phyloP scores from a whole-genome alignment of 2,113 vertebrate genomes.

The Gnathonemus echidnorhynchus region DNA sequence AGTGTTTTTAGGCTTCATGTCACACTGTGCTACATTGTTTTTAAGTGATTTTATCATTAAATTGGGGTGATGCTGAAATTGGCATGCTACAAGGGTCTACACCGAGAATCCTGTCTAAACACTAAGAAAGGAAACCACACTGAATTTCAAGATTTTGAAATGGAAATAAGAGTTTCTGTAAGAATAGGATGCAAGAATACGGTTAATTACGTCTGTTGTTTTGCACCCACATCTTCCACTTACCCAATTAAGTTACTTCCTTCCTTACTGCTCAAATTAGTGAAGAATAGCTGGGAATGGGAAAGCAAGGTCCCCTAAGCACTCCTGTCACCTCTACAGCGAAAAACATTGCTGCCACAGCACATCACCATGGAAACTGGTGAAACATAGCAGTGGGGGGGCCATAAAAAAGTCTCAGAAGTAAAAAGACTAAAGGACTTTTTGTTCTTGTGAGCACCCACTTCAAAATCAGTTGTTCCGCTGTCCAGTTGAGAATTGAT shows the following conservation, averaged over 20 bases:
- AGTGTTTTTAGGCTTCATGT: neutral
- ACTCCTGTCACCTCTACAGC: neutral
- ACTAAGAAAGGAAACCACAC: neutral
- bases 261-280: neutral
- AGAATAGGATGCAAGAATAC: neutral
- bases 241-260: neutral
- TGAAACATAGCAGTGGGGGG: neutral
- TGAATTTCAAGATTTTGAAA: neutral
- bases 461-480: slow-evolving; percentile 20
- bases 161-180: neutral
- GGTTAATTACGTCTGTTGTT: neutral
- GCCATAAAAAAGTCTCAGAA: slow-evolving; percentile 6
- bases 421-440: slow-evolving; percentile 1
- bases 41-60: neutral
- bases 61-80: neutral
- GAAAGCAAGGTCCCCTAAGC: neutral
- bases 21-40: neutral
- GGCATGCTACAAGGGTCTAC: neutral
- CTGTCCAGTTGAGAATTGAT: slow-evolving; percentile 33
- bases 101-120: neutral
- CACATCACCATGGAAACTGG: slow-evolving; percentile 9
- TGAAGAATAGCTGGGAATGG: neutral
- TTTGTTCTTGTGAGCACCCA: neutral
- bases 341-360: neutral
- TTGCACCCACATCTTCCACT: neutral